Base-by-base conservation (phyloP, 2,113 vertebrate species). In the Sisor rabdophorus region DNA sequence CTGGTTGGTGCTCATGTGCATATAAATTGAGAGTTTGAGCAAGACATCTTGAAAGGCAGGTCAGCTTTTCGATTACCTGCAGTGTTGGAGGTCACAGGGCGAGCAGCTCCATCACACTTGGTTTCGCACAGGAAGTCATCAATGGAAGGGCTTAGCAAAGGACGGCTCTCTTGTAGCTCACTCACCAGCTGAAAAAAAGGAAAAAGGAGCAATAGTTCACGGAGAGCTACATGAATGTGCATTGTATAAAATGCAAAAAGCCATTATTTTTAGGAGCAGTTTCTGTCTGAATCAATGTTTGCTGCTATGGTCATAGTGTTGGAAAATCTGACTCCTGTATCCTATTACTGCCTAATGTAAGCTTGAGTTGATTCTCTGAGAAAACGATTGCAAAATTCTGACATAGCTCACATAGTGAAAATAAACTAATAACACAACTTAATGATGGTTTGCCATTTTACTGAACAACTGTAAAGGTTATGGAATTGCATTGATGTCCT, bases 41-140 rank as follows among this genome's bases (percentile, higher is more conserved):
- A 32, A 60, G 19, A 58, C 26, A 50, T 36, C 8, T 22, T 64
- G 3, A 52, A 10, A 26, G n/a, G 19, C 26, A 48, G 52, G 60
- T 72, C 59, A 65, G 55, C 19, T 59, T 61, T 22, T 73, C n/a
- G 40, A 75, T 93, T 94, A 95, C 93, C 94, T 85, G 97, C 96
- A 85, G 96, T 98, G 84, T 98, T 99, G 78, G 96, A 98, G 12
- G 96, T 99, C 86, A 98, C 93, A 70, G 95, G 95, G 76, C 94
- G 94, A 81, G 93, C 92, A 84, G 93, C 90, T 82, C 93, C 93
- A 91, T 98, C 94, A 71, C 95, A 92, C 90, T 98, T 98, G 81
- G 95, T 94, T 90, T 99, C 97, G 81, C 95, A 96, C 84, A 98
- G 95, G 89, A 99, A 99, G 91, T 99, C 96, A 44, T 99, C 97